Base-by-base conservation (phyloP, 2,797 vertebrate genomes). In the Epinephelus malabaricus region DNA sequence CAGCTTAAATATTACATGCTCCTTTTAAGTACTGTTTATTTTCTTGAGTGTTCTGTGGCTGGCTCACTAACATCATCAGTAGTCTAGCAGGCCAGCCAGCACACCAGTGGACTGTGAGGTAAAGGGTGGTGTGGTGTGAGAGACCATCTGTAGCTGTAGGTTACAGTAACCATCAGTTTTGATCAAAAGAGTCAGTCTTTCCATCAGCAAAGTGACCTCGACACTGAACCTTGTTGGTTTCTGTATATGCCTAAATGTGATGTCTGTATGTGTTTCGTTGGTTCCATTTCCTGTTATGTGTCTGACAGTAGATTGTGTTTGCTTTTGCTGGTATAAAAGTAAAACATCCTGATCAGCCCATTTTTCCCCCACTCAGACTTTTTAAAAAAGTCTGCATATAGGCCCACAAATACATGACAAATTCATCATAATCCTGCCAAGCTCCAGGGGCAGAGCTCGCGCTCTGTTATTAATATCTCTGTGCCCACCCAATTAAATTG, bases 1-100 rank as follows among this genome's bases (percentile, higher is more conserved):
- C 45, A 27, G 51, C 17, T 59, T 78, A 17, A 81, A 71, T 78
- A 63, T 69, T 45, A 66, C 0, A 63, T 60, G 1, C 21, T 68
- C 27, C 10, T 84, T 9, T 61, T 49, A 58, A 51, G 9, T 47
- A 23, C 38, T 45, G 23, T 45, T 46, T 76, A 10, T 58, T 38
- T 78, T 38, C 17, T 38, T 17, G 17, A 50, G 59, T 51, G 38
- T 54, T 15, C 40, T 63, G 43, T 43, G 46, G 25, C 25, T 46
- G 18, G 61, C 38, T 67, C 55, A 56, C 25, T 1, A 30, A 53
- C 49, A 38, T 46, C 53, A 61, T 60, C 56, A 27, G 19, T 23
- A 15, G 15, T 49, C 69, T 17, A 38, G 23, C 17, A 59, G 27
- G 69, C 53, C 43, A n/a, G 11, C 3, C 13, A 43, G 27, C 38